Conservation (phyloP, 2,888 invertebrate species). For the Caenorhabditis sp. region DNA sequence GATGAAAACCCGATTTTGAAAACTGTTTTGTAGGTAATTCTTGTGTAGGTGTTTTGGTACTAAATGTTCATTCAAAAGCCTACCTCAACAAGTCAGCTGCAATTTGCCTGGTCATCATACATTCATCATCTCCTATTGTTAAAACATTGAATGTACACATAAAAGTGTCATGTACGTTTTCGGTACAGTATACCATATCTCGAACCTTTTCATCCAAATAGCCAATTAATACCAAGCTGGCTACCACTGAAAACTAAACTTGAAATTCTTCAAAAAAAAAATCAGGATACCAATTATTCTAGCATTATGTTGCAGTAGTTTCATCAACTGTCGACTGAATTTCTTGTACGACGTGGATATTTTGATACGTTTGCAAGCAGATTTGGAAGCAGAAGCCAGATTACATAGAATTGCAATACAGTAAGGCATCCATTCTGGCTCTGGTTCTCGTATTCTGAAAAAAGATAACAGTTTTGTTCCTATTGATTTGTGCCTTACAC, state of each 20-base stretch:
- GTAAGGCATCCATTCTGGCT: slow-evolving; percentile 79
- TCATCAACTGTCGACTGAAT: slow-evolving; percentile 73
- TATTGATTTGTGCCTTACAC: too few relatives aligned
- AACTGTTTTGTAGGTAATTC: too few relatives aligned
- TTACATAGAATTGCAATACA: slow-evolving; percentile 81
- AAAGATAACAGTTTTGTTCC: too few relatives aligned
- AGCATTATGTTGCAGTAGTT: slow-evolving; percentile 74
- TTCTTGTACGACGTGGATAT: slow-evolving; percentile 75
- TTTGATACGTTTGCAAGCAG: slow-evolving; percentile 72
- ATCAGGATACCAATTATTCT: slow-evolving; percentile 67
- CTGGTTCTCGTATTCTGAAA: slow-evolving; percentile 62
- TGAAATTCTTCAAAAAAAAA: background rate
- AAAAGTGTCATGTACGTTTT: slow-evolving; percentile 84
- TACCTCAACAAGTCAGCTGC: slow-evolving; percentile 84
- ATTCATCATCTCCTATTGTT: slow-evolving; percentile 81
- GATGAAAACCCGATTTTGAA: too few relatives aligned
- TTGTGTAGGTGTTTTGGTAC: too few relatives aligned
- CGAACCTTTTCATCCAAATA: slow-evolving; percentile 77
- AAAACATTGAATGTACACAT: slow-evolving; percentile 84
- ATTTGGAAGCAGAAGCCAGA: slow-evolving; percentile 77
- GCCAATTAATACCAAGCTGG: slow-evolving; percentile 78
- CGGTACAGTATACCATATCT: slow-evolving; percentile 77
- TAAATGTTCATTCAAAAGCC: background rate
- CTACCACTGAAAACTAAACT: slow-evolving; percentile 76
- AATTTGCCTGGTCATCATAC: slow-evolving; percentile 83